These are phyloP conservation scores for Apogon talboti DNA, from an alignment of 2,797 vertebrate genomes.

Conservation along the genomic window DNA sequence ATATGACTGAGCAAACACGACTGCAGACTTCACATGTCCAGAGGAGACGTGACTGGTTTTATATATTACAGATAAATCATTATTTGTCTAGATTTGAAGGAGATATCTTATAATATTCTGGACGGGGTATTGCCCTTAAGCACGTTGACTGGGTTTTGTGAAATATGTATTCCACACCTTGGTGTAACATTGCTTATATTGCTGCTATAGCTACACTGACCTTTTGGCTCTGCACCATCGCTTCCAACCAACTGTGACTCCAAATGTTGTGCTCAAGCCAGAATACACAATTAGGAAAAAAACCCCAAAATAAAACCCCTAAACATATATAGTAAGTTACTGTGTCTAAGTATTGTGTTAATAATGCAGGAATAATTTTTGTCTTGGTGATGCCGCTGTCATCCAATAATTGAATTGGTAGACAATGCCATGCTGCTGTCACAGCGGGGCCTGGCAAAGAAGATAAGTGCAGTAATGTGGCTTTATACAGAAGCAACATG, in stretches of 20 bases:
- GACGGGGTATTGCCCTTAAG: background rate
- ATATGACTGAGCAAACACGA: constrained; percentile 19
- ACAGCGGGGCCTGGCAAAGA: constrained; percentile 41
- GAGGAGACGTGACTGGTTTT: constrained; percentile 6
- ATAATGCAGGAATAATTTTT: constrained; percentile 55
- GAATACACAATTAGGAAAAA: constrained; percentile 37
- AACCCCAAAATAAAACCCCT: no score
- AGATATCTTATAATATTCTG: background rate
- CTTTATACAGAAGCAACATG: constrained; percentile 39
- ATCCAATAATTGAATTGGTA: constrained; percentile 64
- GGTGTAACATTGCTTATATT: background rate
- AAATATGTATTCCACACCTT: constrained; percentile 18
- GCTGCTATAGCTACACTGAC: constrained; percentile 12
- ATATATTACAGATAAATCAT: background rate
- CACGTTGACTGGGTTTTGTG: constrained; percentile 1
- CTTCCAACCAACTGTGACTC: constrained; percentile 30
- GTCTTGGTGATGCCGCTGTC: constrained; percentile 45
- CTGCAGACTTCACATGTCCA: constrained; percentile 10
- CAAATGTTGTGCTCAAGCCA: constrained; percentile 14
- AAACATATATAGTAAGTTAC: background rate
- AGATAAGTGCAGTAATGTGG: constrained; percentile 64
- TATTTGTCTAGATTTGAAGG: constrained; percentile 13
- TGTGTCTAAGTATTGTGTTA: constrained; percentile 43
- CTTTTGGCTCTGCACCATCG: constrained; percentile 22
- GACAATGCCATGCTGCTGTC: constrained; percentile 58